Evolutionary conservation across 2,888 invertebrate species (phyloP), one percentile per base, ranked within the genome.

Genomic region (Campopleginae sp.): DNA sequence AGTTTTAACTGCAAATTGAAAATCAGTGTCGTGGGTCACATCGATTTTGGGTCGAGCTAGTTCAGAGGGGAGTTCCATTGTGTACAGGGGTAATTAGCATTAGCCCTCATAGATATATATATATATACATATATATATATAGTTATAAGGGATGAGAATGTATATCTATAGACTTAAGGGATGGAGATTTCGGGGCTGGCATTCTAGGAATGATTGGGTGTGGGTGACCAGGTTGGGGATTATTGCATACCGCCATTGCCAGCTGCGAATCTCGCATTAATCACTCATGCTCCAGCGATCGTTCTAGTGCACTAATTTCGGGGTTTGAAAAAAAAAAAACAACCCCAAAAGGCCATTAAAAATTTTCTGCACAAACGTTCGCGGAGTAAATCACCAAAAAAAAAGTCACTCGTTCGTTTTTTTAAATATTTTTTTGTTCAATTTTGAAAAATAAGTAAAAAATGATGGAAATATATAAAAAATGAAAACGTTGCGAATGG

Each of bases 231-330:
- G 42, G n/a, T 19, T 63, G 33, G 76, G 76, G 77, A 77, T 76
- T 76, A 88, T 82, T 85, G 89, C 89, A 90, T 88, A 90, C 51
- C 91, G 92, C 90, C 92, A 91, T 77, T 89, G 90, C 91, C 93
- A 93, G 93, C 92, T 93, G 93, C 87, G 92, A 92, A 92, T 91
- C 91, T 68, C 74, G 85, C 92, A 93, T 93, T 93, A 93, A 93
- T 93, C 93, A 93, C 90, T 88, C 85, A 77, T 78, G 87, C 82
- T 72, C 42, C 51, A 58, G 46, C 71, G 61, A 19, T 72, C 75
- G 75, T 75, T 74, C 58, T 66, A 66, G 54, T 74, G 75, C 66
- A 74, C 61, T 63, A 48, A 77, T 66, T 77, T 61, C 31, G 10
- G 14, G 27, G 81, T 65, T n/a, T 44, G 19, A 19, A 44, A 61